phyloP scores from a whole-genome alignment of 2,113 vertebrate species.

The Camelus dromedarius region DNA sequence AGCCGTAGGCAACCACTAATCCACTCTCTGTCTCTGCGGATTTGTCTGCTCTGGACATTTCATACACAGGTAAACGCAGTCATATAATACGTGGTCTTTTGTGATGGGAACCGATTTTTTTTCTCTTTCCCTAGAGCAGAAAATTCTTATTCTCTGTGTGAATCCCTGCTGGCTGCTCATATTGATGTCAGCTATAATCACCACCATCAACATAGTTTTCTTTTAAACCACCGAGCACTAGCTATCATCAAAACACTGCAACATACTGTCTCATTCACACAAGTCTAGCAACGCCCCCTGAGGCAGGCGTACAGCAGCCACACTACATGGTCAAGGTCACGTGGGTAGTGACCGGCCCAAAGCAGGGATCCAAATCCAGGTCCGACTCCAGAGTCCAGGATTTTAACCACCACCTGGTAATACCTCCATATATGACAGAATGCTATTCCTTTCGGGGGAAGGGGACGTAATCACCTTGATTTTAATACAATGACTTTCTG shows the following conservation, averaged over 20 bases:
- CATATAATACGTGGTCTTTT: background rate
- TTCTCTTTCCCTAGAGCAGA: background rate
- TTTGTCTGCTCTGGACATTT: conserved; percentile 20
- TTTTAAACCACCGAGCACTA: background rate
- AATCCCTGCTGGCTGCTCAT: background rate
- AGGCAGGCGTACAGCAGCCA: background rate
- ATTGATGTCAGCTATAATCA: background rate
- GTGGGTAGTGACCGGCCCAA: background rate
- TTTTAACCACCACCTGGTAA: background rate
- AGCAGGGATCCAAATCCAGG: background rate
- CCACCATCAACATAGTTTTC: background rate
- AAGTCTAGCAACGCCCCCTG: background rate
- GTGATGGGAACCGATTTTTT: conserved; percentile 2
- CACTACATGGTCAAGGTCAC: background rate
- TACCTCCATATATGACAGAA: background rate
- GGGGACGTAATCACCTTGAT: background rate
- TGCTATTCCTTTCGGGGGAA: background rate
- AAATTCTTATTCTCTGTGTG: background rate
- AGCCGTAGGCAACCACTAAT: background rate
- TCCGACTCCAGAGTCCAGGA: background rate
- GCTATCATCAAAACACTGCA: background rate
- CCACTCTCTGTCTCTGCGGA: background rate
- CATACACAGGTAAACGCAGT: background rate
- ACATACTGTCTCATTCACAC: background rate
- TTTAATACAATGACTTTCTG: background rate